phyloP scores from a whole-genome alignment of 37 sponge, comb jelly and placozoan genomes.

The Halichondria panicea region DNA sequence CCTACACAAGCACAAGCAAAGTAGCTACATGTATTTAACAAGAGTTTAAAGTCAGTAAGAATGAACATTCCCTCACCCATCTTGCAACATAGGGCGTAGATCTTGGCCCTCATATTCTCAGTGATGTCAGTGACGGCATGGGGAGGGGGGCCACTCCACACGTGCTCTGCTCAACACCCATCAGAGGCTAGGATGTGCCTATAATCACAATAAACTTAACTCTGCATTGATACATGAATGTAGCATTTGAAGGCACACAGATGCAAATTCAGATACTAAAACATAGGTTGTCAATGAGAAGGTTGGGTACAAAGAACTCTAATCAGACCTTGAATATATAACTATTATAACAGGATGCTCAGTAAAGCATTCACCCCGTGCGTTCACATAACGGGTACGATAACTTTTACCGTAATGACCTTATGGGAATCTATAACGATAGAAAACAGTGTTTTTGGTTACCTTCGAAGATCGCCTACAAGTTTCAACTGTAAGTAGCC shows the following conservation, averaged over 20 bases:
- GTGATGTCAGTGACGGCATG: conserved; percentile 82
- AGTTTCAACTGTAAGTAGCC: no score
- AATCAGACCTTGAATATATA: no score
- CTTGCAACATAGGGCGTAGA: conserved; percentile 86
- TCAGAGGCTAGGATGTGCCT: conserved; percentile 73
- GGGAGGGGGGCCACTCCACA: conserved; percentile 48
- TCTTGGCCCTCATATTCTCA: conserved; percentile 97
- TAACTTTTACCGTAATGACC: no score
- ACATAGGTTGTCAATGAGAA: no score
- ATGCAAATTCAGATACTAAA: background rate
- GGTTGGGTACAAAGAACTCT: no score
- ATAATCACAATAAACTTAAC: background rate
- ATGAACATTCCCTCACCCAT: conserved; percentile 50
- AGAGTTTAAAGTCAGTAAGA: background rate
- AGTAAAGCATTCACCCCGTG: background rate
- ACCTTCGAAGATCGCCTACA: conserved; percentile 78
- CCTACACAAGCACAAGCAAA: conserved; percentile 26
- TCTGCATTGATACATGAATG: background rate
- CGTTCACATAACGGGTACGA: no score
- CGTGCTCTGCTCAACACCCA: conserved; percentile 68
- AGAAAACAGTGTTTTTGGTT: no score
- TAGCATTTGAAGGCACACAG: background rate
- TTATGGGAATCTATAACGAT: no score
- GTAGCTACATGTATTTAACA: background rate
- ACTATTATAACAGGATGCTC: no score